Percentiles rank a stretch among this genome's conserved stretches.
These are phyloP conservation scores for Fregetta grallaria DNA, from an alignment of 2,113 vertebrate genomes.

Conservation along the genomic window DNA sequence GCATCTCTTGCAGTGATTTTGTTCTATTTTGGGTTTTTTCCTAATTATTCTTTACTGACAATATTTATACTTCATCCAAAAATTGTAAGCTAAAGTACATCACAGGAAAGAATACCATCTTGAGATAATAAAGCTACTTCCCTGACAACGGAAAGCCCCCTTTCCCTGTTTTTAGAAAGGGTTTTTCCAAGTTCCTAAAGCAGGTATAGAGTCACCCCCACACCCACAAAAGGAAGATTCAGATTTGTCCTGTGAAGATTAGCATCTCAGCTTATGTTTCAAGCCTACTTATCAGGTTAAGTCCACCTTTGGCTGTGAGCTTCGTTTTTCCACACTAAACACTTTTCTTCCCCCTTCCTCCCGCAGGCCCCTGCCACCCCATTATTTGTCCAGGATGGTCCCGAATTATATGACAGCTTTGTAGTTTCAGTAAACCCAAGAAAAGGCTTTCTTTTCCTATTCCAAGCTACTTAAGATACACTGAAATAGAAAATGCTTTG, in stretches of 20 bases:
- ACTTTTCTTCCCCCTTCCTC: neutral
- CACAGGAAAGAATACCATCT: neutral
- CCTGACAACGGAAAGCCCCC: neutral
- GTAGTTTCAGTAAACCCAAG: neutral
- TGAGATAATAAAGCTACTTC: neutral
- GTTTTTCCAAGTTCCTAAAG: neutral
- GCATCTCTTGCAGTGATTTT: neutral
- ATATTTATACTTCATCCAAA: neutral
- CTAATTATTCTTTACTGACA: neutral
- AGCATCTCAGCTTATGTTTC: slow-evolving; percentile 3
- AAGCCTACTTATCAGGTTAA: slow-evolving; percentile 5
- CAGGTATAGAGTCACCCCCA: neutral
- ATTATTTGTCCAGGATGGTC: neutral
- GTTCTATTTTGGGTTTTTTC: neutral
- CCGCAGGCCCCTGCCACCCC: neutral
- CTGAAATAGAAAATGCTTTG: slow-evolving; percentile 18
- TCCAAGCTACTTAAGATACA: neutral
- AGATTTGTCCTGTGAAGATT: neutral
- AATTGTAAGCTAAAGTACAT: neutral
- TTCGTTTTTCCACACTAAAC: slow-evolving; percentile 2
- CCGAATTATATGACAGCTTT: neutral
- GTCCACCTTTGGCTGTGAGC: neutral
- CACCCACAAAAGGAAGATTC: neutral
- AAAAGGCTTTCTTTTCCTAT: slow-evolving; percentile 21
- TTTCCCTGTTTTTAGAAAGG: neutral